A percentile compares a stretch with the other conserved stretches of the same genome.
These are phyloP conservation scores for Mormyrus lacerda DNA, from an alignment of 2,113 vertebrate genomes.

Conservation along the genomic window DNA sequence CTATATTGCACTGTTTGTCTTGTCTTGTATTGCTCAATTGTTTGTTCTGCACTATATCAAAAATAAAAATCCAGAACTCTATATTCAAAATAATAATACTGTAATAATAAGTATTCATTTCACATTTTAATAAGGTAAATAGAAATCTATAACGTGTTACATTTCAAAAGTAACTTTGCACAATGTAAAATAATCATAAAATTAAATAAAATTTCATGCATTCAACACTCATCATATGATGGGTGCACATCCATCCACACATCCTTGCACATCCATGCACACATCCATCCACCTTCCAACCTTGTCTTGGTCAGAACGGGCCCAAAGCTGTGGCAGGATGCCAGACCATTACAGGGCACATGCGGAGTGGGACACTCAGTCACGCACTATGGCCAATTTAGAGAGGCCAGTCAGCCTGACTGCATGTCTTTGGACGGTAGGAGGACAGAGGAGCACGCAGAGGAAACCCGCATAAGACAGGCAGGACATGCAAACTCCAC, in stretches of 20 bases:
- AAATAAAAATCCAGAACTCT: too few species aligned
- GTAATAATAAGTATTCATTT: neutral
- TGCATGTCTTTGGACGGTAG: neutral
- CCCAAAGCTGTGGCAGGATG: neutral
- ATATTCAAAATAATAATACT: too few species aligned
- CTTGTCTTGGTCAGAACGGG: neutral
- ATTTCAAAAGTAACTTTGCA: neutral
- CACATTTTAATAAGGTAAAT: too few species aligned
- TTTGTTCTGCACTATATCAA: too few species aligned
- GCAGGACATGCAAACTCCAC: neutral
- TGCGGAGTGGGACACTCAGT: neutral
- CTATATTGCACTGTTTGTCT: neutral
- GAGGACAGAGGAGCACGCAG: neutral
- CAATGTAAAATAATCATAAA: neutral
- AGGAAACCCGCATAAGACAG: neutral
- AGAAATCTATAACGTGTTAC: neutral
- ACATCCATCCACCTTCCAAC: neutral
- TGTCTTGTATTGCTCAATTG: too few species aligned
- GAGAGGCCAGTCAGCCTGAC: neutral
- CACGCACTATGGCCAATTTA: neutral
- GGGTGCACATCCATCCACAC: too few species aligned
- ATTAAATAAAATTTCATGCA: too few species aligned
- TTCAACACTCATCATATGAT: too few species aligned
- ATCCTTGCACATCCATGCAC: too few species aligned
- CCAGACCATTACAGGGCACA: neutral